Evolutionary conservation across 1,140 invertebrate species (phyloP).

Genomic region (Drosophila trapezifrons): DNA sequence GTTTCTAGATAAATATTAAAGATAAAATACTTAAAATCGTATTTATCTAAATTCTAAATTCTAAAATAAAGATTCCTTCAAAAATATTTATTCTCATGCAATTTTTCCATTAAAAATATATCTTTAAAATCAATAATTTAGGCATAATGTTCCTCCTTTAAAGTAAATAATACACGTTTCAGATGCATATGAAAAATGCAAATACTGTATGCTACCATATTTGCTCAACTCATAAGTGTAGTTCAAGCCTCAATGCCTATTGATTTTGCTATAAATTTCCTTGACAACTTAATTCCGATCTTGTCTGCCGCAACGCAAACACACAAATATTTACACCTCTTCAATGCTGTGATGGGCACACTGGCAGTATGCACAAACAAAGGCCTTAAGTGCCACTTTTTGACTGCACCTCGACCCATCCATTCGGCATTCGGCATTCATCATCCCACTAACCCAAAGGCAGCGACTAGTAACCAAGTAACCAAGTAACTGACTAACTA

Average conservation of each 20-base stretch:
- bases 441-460: conserved; percentile 23
- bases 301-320: conserved; percentile 16
- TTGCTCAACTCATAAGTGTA: conserved; percentile 3
- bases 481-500: conserved; percentile 18
- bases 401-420: conserved; percentile 44
- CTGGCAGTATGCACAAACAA: conserved; percentile 21
- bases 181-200: background rate
- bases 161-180: background rate
- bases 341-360: conserved; percentile 24
- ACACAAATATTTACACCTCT: conserved; percentile 36
- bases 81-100: background rate
- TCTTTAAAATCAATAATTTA: background rate
- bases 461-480: conserved; percentile 18
- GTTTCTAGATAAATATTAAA: background rate
- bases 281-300: conserved; percentile 31
- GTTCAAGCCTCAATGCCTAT: conserved; percentile 10
- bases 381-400: conserved; percentile 44
- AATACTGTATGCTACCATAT: conserved; percentile 8
- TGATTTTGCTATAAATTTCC: conserved; percentile 30
- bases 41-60: background rate
- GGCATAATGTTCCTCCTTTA: background rate
- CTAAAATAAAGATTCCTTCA: background rate
- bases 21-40: too few relatives aligned
- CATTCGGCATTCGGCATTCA: conserved; percentile 17
- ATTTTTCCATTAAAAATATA: background rate